phyloP scores from a whole-genome alignment of 2,888 invertebrate species.

The Sesia bembeciformis region DNA sequence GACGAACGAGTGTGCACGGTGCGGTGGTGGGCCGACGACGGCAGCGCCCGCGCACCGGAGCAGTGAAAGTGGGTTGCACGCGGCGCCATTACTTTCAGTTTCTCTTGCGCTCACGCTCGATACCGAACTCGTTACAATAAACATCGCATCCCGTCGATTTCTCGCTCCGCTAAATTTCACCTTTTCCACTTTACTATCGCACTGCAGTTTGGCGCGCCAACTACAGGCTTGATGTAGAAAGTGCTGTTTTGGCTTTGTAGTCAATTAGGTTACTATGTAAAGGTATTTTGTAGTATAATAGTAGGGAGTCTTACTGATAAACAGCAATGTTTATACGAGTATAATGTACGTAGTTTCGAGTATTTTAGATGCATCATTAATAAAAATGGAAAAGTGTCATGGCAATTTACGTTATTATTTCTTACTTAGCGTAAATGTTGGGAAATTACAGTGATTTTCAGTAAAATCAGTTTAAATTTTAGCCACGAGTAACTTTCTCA shows the following conservation, averaged over 20 bases:
- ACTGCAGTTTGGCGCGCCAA: conserved; percentile 47
- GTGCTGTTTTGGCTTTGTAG: conserved; percentile 14
- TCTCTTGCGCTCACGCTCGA: conserved; percentile 65
- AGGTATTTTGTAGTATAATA: background rate
- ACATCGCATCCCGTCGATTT: conserved; percentile 72
- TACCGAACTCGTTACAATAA: conserved; percentile 69
- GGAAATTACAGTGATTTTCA: no score
- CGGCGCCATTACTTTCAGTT: conserved; percentile 71
- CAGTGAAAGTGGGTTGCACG: conserved; percentile 73
- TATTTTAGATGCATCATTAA: no score
- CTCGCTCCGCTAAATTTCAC: conserved; percentile 71
- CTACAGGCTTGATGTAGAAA: conserved; percentile 44
- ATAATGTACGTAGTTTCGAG: no score
- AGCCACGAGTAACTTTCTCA: no score
- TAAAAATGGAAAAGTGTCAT: no score
- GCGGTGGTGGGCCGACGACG: conserved; percentile 9
- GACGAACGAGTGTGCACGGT: background rate
- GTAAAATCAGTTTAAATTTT: no score
- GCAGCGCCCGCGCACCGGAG: conserved; percentile 35
- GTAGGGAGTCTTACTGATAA: no score
- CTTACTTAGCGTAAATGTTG: no score
- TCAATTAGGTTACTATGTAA: background rate
- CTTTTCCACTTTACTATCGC: conserved; percentile 61
- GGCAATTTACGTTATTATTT: no score
- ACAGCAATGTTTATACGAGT: no score